phyloP scores from a whole-genome alignment of 2,888 invertebrate species.

The Limnephilus rhombicus region DNA sequence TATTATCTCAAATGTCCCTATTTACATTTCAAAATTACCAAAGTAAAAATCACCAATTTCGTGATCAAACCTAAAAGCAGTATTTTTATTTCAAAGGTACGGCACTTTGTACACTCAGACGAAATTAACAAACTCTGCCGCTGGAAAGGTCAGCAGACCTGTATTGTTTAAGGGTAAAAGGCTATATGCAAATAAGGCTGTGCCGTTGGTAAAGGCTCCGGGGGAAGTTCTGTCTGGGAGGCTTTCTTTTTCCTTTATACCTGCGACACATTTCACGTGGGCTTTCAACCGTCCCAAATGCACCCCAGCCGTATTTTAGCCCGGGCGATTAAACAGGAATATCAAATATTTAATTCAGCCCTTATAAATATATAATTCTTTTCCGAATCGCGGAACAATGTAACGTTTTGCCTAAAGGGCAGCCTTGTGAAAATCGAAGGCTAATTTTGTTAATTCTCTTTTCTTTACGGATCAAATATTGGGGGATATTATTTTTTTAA shows the following conservation, averaged over 20 bases:
- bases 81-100: neutral
- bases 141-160: slow-evolving; percentile 17
- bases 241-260: slow-evolving; percentile 30
- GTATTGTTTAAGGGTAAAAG: neutral
- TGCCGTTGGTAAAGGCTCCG: slow-evolving; percentile 9
- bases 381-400: neutral
- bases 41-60: neutral
- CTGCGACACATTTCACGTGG: slow-evolving; percentile 35
- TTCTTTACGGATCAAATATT: neutral
- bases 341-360: slow-evolving; percentile 30
- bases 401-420: neutral
- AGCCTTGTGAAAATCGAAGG: neutral
- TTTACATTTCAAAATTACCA: neutral
- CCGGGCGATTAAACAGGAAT: slow-evolving; percentile 12
- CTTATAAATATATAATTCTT: slow-evolving; percentile 10
- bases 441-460: neutral
- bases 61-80: neutral
- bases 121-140: slow-evolving; percentile 17
- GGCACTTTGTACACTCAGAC: neutral
- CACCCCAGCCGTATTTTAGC: slow-evolving; percentile 10
- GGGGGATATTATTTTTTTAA: too few relatives aligned
- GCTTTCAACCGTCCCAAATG: slow-evolving; percentile 30
- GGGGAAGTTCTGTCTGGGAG: neutral
- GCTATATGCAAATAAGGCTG: slow-evolving; percentile 28
- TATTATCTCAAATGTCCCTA: neutral